These are phyloP conservation scores for Bucco capensis DNA, from an alignment of 2,113 vertebrate species.

Conservation along the genomic window DNA sequence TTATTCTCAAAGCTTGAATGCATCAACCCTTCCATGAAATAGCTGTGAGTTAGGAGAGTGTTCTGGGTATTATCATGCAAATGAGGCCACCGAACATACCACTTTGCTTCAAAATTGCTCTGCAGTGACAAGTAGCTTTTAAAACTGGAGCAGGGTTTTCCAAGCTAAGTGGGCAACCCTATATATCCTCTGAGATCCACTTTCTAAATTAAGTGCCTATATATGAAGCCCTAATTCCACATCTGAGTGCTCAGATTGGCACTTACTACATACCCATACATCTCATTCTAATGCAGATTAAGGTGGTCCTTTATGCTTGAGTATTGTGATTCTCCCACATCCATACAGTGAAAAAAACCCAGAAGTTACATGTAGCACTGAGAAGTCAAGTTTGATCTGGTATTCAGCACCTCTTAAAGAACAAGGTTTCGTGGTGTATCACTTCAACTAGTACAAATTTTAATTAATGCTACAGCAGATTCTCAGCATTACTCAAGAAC, in stretches of 20 bases:
- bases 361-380: background rate
- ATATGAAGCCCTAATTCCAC: conserved; percentile 8
- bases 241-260: conserved; percentile 12
- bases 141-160: conserved; percentile 46
- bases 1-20: conserved; percentile 47
- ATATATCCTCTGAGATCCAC: conserved; percentile 3
- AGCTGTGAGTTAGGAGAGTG: conserved; percentile 52
- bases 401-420: background rate
- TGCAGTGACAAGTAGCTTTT: conserved; percentile 60
- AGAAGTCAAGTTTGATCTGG: background rate
- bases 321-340: background rate
- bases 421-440: background rate
- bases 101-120: conserved; percentile 63
- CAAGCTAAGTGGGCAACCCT: conserved; percentile 20
- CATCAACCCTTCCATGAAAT: conserved; percentile 47
- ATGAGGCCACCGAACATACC: conserved; percentile 50
- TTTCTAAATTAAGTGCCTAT: conserved; percentile 27
- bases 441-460: background rate
- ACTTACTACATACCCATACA: background rate
- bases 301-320: background rate
- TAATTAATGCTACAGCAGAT: background rate
- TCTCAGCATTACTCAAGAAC: background rate
- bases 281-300: conserved; percentile 25
- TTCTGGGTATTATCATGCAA: conserved; percentile 68
- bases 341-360: background rate